Evolutionary conservation across 1,140 invertebrate species (phyloP), one percentile per base, ranked within the genome.

Genomic region (Macrobrachium rosenbergii): DNA sequence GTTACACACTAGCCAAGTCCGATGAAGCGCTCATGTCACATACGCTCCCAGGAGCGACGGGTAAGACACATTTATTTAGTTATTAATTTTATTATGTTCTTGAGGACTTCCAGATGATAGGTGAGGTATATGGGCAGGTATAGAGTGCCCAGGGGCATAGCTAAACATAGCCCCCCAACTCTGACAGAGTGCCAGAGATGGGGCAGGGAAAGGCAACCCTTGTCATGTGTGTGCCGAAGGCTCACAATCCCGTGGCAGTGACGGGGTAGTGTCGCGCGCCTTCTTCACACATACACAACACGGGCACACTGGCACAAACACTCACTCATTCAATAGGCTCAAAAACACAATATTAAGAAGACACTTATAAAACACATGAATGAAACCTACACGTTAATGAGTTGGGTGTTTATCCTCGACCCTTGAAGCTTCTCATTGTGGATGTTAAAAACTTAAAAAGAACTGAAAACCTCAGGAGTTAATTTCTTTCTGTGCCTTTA

Each of bases 161-260:
- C 79, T 81, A 81, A 81, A 81, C 79, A 64, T 81, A 81, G 79
- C 52, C 79, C 79, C 63, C 79, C 60, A 81, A 63, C 62, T 60
- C 79, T 81, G 79, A 81, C 79, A 81, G 60, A 63, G 79, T 81
- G 79, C 79, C 79, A 81, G 60, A n/a, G 79, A 81, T 60, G 63
- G 79, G 60, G 60, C 45, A 81, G 28, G 62, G 64, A 60, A 63
- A 81, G 64, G 64, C 64, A 62, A 81, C 62, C 64, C 79, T 21
- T 81, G 79, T 45, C 45, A 23, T 16, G 62, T 45, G 62, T 60
- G 23, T 14, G 79, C 37, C 28, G 63, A 81, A 81, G 79, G 79
- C 37, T 63, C 60, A 81, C 60, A 81, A 63, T 81, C 62, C 62
- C 79, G 79, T 63, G 60, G n/a, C 43, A 17, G 45, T n/a, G 45